Conservation (phyloP, 2,888 invertebrate species). For the Callosobruchus maculatus region DNA sequence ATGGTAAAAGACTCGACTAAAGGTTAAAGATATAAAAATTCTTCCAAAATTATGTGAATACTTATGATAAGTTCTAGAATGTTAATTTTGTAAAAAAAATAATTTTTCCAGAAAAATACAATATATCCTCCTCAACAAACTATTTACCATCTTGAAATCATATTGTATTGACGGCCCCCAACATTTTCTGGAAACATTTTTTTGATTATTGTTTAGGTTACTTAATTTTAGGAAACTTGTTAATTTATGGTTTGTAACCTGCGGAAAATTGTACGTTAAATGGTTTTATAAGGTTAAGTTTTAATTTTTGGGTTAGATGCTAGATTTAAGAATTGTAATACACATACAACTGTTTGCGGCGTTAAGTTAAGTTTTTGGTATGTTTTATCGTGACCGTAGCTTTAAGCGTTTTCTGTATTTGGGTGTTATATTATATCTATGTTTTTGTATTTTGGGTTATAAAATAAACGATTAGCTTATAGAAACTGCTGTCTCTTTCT, state of each 20-base stretch:
- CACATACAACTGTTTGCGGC: slow-evolving; percentile 44
- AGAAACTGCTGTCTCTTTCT: neutral
- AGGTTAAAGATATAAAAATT: neutral
- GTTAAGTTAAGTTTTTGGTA: slow-evolving; percentile 11
- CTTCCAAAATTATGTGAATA: neutral
- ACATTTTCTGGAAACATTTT: slow-evolving; percentile 24
- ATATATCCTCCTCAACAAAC: slow-evolving; percentile 29
- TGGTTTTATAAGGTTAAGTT: neutral
- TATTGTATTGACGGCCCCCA: slow-evolving; percentile 9
- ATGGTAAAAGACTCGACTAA: no score
- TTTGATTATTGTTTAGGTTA: neutral
- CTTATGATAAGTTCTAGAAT: neutral
- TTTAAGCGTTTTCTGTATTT: slow-evolving; percentile 7
- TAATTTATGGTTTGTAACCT: slow-evolving; percentile 10
- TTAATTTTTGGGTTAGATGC: slow-evolving; percentile 13
- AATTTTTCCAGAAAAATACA: slow-evolving; percentile 5
- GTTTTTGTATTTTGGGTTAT: slow-evolving; percentile 18
- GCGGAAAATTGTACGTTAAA: slow-evolving; percentile 22
- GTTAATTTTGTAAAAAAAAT: neutral
- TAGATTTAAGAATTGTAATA: slow-evolving; percentile 37
- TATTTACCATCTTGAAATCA: slow-evolving; percentile 7
- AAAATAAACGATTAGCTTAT: slow-evolving; percentile 11
- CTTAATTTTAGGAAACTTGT: slow-evolving; percentile 14
- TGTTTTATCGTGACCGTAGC: slow-evolving; percentile 15
- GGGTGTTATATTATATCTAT: slow-evolving; percentile 12